Evolutionary conservation across 2,797 vertebrate genomes (phyloP).

Genomic region (Chiroxiphia lanceolata): DNA sequence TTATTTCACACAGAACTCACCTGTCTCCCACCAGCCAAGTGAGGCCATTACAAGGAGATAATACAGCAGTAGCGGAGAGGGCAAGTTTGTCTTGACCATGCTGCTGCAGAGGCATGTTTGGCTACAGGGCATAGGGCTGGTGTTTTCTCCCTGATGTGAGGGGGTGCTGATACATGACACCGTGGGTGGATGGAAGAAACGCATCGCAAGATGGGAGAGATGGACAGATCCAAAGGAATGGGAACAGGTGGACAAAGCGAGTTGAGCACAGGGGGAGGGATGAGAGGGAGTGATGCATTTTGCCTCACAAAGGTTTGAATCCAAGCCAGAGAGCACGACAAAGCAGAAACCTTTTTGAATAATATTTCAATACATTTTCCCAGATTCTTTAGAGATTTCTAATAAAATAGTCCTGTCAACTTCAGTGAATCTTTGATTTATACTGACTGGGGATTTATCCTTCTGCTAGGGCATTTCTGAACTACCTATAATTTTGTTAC

Average conservation of each 20-base stretch:
- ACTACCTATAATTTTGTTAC: slow-evolving; percentile 55
- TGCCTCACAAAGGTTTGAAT: background rate
- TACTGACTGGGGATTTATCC: slow-evolving; percentile 30
- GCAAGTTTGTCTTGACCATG: background rate
- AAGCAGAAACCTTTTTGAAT: background rate
- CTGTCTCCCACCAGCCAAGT: rapidly evolving
- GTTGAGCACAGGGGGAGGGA: rapidly evolving
- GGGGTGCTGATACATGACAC: background rate
- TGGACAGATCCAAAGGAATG: rapidly evolving
- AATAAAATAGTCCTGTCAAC: slow-evolving; percentile 40
- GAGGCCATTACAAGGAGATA: background rate
- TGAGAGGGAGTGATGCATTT: rapidly evolving
- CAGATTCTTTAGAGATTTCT: slow-evolving; percentile 40
- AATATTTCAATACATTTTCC: background rate
- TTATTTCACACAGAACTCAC: background rate
- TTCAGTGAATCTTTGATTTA: slow-evolving; percentile 47
- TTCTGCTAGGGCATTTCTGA: slow-evolving; percentile 37
- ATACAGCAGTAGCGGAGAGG: rapidly evolving
- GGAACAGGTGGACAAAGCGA: background rate
- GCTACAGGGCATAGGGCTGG: rapidly evolving
- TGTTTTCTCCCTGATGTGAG: rapidly evolving
- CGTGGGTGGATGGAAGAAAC: background rate
- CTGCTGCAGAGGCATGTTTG: background rate
- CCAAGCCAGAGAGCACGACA: background rate
- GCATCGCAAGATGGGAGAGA: background rate